Base-by-base conservation (phyloP, 1,140 invertebrate species). In the Atopsyche davidsoni region DNA sequence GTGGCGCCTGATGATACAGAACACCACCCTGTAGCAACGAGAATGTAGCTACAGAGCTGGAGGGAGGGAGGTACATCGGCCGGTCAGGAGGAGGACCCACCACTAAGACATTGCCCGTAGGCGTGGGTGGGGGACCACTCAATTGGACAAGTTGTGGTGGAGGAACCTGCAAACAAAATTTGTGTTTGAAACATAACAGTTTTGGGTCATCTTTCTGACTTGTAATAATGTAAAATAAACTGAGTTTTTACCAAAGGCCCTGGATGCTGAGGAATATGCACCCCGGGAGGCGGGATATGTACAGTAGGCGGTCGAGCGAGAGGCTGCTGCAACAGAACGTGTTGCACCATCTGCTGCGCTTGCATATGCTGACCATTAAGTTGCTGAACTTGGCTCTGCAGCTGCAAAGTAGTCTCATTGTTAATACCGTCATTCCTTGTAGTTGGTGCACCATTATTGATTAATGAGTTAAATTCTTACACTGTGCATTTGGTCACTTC, bases 251-350 rank as follows among this genome's bases (percentile, higher is more conserved):
- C 56, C 51, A 58, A 36, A n/a, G 56, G 51, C 13, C 51, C 56
- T 10, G 51, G 14, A 40, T 58, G 56, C 45, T 58, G 51, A 4
- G 56, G 56, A 36, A 58, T 58, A 40, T 58, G 56, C 13, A 58
- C 45, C 21, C 56, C 56, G 4, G 56, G 56, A 9, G 56, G 56
- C n/a, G 56, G 56, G 11, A 58, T 58, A 35, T 24, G 46, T 17
- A 57, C 51, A 18, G 45, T 46, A 2, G 55, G 47, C 9, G 51
- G 46, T 1, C 51, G 32, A 17, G 28, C 38, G 14, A 47, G 32
- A n/a, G 51, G 51, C 10, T 48, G 56, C 21, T 51, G 56, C 38
- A 54, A 39, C 9, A 51, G 42, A 3, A 54, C 43, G 13, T 25
- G 38, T 17, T 31, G 43, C 21, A 22, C 34, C 3, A 46, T n/a